Base-by-base conservation (phyloP, 2,888 invertebrate species). In the Ormyrus thymus region DNA sequence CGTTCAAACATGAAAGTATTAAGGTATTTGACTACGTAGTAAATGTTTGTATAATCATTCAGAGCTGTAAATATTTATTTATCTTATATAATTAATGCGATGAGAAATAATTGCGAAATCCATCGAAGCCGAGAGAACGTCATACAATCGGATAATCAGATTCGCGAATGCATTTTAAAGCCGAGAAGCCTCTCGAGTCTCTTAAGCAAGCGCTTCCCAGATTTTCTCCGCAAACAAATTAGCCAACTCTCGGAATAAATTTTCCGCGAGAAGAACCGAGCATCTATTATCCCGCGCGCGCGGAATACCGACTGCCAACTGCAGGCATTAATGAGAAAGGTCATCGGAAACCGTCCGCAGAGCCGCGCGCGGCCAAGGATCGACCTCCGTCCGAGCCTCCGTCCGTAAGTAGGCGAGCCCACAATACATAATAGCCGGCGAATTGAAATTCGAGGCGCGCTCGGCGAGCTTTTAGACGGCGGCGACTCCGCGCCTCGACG, bases 281-380 rank as follows among this genome's bases (percentile, higher is more conserved):
- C 56, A 9, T 73, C 73, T 56, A 51, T 64, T 50, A 15, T 48
- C 55, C 9, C 29, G 15, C 9, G 0, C 46, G 59, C 46, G 9
- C 29, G 15, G 51, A 9, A 56, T 9, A 46, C 43, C 46, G 29
- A 10, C 56, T 13, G 7, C 15, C 43, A 29, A 7, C 29, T 71
- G 65, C 70, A 45, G 43, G 29, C 77, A 71, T 65, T 71, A 77
- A 77, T 66, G 77, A 77, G 66, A 66, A 77, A 29, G 77, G 71
- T 59, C 66, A 66, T 58, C 62, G 50, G 7, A 13, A 46, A 5
- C 53, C 6, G 29, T 1, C 15, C 43, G n/a, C 29, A 43, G 48
- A n/a, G 59, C 9, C 13, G 29, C 76, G 29, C 76, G 48, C 29
- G 43, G 65, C 59, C 43, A 58, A 69, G 65, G 53, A 56, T 76